phyloP scores from a whole-genome alignment of 2,113 vertebrate genomes.

The Tyto alba region DNA sequence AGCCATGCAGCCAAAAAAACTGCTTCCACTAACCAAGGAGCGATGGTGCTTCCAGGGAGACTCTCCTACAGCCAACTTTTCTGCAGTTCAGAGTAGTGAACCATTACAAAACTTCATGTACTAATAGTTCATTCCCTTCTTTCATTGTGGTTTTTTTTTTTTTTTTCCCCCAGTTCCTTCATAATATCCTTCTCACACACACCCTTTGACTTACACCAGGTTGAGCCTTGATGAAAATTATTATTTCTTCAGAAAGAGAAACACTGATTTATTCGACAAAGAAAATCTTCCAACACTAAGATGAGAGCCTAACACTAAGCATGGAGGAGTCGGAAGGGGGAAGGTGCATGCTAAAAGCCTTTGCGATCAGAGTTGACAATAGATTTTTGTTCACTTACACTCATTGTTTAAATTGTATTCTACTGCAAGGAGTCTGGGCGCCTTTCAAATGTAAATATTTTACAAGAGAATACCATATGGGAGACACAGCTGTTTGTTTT shows the following conservation, averaged over 20 bases:
- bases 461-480: conserved; percentile 71
- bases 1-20: background rate
- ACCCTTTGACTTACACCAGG: background rate
- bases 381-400: conserved; percentile 16
- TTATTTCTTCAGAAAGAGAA: background rate
- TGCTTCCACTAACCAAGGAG: conserved; percentile 19
- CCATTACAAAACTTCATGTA: background rate
- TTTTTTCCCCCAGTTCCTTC: background rate
- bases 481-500: conserved; percentile 71
- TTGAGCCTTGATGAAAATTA: background rate
- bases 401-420: conserved; percentile 62
- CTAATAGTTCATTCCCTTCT: background rate
- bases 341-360: background rate
- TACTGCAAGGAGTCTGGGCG: conserved; percentile 54
- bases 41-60: conserved; percentile 13
- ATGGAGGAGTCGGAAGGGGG: background rate
- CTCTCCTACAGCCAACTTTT: background rate
- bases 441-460: conserved; percentile 75
- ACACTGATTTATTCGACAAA: background rate
- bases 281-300: background rate
- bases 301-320: accelerated
- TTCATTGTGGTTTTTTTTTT: background rate
- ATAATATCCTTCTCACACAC: background rate
- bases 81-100: background rate
- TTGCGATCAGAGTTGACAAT: conserved; percentile 15